phyloP scores from a whole-genome alignment of 2,797 vertebrate genomes.

The Graptemys geographica region DNA sequence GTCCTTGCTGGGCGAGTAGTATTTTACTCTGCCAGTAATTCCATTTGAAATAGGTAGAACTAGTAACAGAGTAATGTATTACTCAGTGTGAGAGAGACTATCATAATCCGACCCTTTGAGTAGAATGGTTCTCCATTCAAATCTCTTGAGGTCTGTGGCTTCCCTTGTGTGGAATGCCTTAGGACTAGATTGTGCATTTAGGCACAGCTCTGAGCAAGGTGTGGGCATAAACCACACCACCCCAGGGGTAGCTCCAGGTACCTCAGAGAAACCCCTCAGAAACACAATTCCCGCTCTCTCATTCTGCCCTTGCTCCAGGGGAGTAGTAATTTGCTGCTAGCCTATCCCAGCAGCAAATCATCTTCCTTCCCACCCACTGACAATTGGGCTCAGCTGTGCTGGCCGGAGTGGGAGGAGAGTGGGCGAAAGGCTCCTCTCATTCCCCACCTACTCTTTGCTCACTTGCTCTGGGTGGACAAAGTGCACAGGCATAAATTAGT shows the following conservation, averaged over 20 bases:
- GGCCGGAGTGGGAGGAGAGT: background rate
- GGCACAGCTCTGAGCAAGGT: background rate
- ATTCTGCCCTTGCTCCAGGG: background rate
- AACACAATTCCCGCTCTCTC: background rate
- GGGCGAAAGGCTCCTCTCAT: background rate
- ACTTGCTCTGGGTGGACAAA: accelerated
- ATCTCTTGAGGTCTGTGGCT: background rate
- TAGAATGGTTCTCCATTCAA: accelerated
- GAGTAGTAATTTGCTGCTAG: background rate
- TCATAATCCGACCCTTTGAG: background rate
- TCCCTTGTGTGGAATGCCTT: background rate
- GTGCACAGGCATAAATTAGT: background rate
- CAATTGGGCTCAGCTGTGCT: background rate
- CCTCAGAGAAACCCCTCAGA: background rate
- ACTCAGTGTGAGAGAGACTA: background rate
- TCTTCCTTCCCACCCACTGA: background rate
- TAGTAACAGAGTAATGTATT: background rate
- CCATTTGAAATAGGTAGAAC: background rate
- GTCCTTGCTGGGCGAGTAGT: accelerated
- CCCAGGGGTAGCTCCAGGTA: background rate
- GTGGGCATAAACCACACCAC: background rate
- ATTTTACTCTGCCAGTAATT: background rate
- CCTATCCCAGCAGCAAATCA: background rate
- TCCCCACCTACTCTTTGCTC: background rate
- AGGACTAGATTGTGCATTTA: background rate